Evolutionary conservation across 2,113 vertebrate genomes (phyloP).

Genomic region (Phalacrocorax pelagicus): DNA sequence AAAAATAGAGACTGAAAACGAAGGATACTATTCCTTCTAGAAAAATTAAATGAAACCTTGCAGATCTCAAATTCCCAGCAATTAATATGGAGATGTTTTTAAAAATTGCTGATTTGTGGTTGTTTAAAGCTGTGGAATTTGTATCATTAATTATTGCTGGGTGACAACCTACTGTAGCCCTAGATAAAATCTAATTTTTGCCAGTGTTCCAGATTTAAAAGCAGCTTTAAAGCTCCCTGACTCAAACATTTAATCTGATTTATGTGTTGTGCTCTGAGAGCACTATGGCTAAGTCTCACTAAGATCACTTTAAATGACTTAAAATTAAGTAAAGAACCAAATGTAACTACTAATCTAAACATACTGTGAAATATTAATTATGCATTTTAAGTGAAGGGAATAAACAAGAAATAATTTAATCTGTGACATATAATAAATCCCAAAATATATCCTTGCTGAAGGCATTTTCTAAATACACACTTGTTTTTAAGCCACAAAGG

Average conservation of each 20-base stretch:
- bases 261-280: slow-evolving; percentile 63
- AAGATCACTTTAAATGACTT: slow-evolving; percentile 62
- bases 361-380: slow-evolving; percentile 74
- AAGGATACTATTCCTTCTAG: background rate
- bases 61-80: background rate
- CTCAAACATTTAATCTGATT: slow-evolving; percentile 74
- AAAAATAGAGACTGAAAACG: background rate
- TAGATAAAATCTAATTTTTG: slow-evolving; percentile 51
- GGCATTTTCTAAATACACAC: slow-evolving; percentile 69
- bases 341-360: slow-evolving; percentile 63
- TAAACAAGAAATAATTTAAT: slow-evolving; percentile 75
- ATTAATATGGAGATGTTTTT: background rate
- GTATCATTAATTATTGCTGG: slow-evolving; percentile 12
- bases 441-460: slow-evolving; percentile 57
- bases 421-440: slow-evolving; percentile 69
- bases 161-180: background rate
- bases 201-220: slow-evolving; percentile 52
- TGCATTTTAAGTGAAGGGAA: slow-evolving; percentile 62
- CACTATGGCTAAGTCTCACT: slow-evolving; percentile 41
- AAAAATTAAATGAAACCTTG: background rate
- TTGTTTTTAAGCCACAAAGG: slow-evolving; percentile 71
- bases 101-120: background rate
- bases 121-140: background rate
- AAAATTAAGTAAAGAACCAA: slow-evolving; percentile 72
- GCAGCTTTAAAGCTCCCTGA: slow-evolving; percentile 39